A percentile compares a stretch with the other conserved stretches of the same genome.
phyloP scores from a whole-genome alignment of 2,888 invertebrate genomes.

The Caenorhabditis sulstoni region DNA sequence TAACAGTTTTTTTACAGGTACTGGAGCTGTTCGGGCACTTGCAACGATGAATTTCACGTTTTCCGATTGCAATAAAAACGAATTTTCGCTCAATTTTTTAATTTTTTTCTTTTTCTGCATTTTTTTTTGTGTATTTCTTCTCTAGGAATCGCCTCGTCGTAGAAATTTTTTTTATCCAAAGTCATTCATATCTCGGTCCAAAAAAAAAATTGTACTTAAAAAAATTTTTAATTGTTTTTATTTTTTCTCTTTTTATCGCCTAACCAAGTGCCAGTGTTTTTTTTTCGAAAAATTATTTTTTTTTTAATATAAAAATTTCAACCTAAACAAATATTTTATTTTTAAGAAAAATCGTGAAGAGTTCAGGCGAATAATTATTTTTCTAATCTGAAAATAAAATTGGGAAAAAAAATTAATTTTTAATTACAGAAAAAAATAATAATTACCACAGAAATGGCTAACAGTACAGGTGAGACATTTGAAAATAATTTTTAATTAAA shows the following conservation, averaged over 20 bases:
- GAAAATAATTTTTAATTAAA: neutral
- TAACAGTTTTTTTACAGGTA: constrained; percentile 21
- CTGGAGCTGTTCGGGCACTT: constrained; percentile 44
- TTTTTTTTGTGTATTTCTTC: constrained; percentile 18
- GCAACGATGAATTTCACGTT: constrained; percentile 33
- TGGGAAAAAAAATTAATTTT: neutral
- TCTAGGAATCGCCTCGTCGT: neutral
- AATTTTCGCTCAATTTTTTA: neutral
- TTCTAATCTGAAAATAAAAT: neutral
- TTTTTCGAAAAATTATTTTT: constrained; percentile 7
- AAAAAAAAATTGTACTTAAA: constrained; percentile 1
- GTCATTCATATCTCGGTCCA: constrained; percentile 16
- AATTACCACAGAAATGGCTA: constrained; percentile 12
- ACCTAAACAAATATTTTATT: neutral
- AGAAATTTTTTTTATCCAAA: constrained; percentile 15
- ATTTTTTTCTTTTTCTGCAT: constrained; percentile 3
- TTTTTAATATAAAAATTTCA: neutral
- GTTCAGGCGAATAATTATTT: no score
- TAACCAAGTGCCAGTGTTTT: constrained; percentile 39
- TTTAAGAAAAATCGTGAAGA: no score
- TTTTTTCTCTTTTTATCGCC: constrained; percentile 1
- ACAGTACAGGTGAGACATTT: constrained; percentile 20
- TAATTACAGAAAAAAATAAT: neutral
- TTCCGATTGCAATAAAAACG: constrained; percentile 1
- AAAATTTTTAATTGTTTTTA: constrained; percentile 16